Evolutionary conservation across 2,888 invertebrate species (phyloP).

Genomic region (Zootermopsis nevadensis): DNA sequence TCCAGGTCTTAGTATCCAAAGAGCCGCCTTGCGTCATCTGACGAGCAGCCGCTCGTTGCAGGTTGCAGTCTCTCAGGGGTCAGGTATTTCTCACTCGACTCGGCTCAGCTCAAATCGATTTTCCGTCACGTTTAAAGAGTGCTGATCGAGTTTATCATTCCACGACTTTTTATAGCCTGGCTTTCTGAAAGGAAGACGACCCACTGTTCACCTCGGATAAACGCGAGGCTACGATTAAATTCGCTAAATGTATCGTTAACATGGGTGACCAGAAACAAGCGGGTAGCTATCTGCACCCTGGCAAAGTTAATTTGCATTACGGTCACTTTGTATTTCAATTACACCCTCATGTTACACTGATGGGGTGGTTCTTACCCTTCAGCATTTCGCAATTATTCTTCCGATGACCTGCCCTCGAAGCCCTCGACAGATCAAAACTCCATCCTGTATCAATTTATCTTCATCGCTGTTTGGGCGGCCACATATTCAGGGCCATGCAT

Average conservation of each 20-base stretch:
- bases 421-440: neutral
- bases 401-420: neutral
- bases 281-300: neutral
- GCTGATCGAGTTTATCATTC: no score
- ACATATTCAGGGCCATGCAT: no score
- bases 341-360: neutral
- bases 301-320: neutral
- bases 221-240: no score
- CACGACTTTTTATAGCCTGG: no score
- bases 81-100: neutral
- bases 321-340: slow-evolving; percentile 1
- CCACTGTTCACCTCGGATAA: no score
- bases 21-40: neutral
- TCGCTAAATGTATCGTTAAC: neutral
- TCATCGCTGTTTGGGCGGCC: neutral
- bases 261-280: neutral
- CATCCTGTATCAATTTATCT: neutral
- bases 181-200: no score
- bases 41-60: no score
- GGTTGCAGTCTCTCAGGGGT: neutral
- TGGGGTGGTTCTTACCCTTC: slow-evolving; percentile 7
- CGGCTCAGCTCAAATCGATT: neutral
- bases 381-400: neutral
- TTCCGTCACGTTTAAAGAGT: neutral
- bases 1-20: neutral